Conservation (phyloP, 2,113 vertebrate species). For the Cnemophilus loriae region DNA sequence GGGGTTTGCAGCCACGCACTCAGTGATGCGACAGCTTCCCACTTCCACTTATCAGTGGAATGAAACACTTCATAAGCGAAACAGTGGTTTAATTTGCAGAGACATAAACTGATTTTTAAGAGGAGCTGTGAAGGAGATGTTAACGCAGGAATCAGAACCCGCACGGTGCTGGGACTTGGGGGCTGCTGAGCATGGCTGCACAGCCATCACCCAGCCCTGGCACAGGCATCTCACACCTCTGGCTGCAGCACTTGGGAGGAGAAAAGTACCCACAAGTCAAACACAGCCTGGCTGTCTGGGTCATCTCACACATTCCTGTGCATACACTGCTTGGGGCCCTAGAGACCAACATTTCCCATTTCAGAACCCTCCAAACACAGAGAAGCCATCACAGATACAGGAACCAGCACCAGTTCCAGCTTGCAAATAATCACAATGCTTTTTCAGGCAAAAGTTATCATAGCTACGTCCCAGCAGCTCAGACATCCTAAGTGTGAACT, state of each 20-base stretch:
- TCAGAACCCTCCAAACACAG: not conserved
- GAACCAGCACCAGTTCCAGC: not conserved
- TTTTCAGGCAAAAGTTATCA: not conserved
- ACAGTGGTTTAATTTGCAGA: not conserved
- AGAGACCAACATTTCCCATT: not conserved
- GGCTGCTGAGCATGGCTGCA: not conserved
- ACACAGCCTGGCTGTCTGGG: not conserved
- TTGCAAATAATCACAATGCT: not conserved
- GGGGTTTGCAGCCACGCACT: not conserved
- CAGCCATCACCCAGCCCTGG: not conserved
- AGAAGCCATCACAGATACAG: fast-evolving
- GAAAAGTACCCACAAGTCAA: not conserved
- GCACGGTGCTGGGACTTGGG: fast-evolving
- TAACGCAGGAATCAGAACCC: not conserved
- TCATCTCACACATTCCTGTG: not conserved
- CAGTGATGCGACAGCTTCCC: not conserved
- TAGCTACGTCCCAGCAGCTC: not conserved
- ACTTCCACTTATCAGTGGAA: not conserved
- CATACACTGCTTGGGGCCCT: fast-evolving
- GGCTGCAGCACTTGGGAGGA: not conserved
- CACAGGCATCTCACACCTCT: not conserved
- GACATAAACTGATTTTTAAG: not conserved
- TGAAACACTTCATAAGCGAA: not conserved
- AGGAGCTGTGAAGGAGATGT: not conserved
- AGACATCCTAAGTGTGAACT: not conserved